Conservation (phyloP, 2,797 vertebrate species). For the Schizopygopsis pylzovi region DNA sequence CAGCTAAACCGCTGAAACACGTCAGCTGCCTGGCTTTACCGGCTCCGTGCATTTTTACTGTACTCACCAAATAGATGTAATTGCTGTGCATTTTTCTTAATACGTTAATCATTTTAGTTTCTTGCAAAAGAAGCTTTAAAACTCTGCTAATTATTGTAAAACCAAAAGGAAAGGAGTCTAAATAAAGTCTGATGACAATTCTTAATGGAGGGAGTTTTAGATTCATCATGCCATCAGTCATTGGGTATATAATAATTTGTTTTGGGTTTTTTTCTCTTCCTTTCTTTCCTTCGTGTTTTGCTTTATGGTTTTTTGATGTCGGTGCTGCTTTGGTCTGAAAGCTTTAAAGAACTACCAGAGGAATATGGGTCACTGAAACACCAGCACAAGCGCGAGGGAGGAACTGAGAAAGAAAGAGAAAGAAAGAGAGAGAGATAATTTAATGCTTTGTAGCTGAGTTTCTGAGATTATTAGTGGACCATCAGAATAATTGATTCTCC, state of each 20-base stretch:
- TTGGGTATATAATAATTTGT: not conserved
- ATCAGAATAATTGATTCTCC: constrained; percentile 4
- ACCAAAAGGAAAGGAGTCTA: not conserved
- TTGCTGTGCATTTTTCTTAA: constrained; percentile 20
- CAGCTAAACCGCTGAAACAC: constrained; percentile 3
- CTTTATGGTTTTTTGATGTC: not conserved
- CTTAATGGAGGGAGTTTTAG: not conserved
- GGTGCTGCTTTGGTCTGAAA: not conserved
- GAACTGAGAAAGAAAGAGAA: constrained; percentile 18
- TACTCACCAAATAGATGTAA: constrained; percentile 29
- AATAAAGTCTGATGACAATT: constrained; percentile 20
- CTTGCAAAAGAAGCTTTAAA: not conserved
- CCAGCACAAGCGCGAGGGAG: constrained; percentile 15
- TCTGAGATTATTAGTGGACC: not conserved
- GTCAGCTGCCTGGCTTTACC: not conserved
- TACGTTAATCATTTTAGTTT: not conserved
- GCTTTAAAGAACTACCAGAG: constrained; percentile 28
- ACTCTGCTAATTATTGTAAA: constrained; percentile 14
- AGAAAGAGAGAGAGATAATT: constrained; percentile 9
- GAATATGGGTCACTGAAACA: constrained; percentile 58
- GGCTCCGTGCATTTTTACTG: not conserved
- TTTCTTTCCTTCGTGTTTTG: constrained; percentile 2
- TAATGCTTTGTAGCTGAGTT: constrained; percentile 10
- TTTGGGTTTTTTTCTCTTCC: not conserved
- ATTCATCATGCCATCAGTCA: not conserved